These are phyloP conservation scores for Pediacus dermestoides DNA, from an alignment of 2,888 invertebrate genomes.

Conservation along the genomic window DNA sequence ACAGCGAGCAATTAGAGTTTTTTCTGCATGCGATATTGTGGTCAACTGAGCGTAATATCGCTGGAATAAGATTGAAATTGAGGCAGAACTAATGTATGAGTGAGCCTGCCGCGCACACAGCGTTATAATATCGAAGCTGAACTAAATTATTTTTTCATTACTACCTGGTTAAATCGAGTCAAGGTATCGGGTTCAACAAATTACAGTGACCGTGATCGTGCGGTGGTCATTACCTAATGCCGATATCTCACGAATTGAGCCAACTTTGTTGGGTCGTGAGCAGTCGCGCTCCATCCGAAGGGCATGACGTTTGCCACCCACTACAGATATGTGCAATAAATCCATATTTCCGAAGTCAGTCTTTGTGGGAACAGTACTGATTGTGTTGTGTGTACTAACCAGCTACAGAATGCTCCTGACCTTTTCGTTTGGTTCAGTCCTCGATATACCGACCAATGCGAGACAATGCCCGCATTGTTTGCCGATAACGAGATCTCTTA, in stretches of 20 bases:
- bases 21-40: background rate
- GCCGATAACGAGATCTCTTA: slow-evolving; percentile 37
- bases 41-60: slow-evolving; percentile 3
- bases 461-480: slow-evolving; percentile 45
- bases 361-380: slow-evolving; percentile 41
- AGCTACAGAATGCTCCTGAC: slow-evolving; percentile 28
- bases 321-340: slow-evolving; percentile 47
- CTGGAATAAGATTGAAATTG: slow-evolving; percentile 17
- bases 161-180: slow-evolving; percentile 43
- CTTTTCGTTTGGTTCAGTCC: slow-evolving; percentile 33
- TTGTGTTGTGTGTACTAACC: slow-evolving; percentile 26
- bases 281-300: slow-evolving; percentile 35
- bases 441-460: slow-evolving; percentile 22
- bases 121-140: slow-evolving; percentile 23
- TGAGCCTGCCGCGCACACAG: slow-evolving; percentile 8
- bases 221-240: slow-evolving; percentile 47
- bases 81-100: slow-evolving; percentile 21
- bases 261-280: slow-evolving; percentile 38
- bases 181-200: slow-evolving; percentile 46
- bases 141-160: slow-evolving; percentile 43
- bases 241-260: slow-evolving; percentile 45
- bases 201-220: slow-evolving; percentile 48
- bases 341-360: slow-evolving; percentile 43
- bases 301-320: slow-evolving; percentile 49
- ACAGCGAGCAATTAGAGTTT: too few relatives aligned